A percentile compares a stretch with the other conserved stretches of the same genome.
These are phyloP conservation scores for Drosophila arizonae DNA, from an alignment of 1,140 invertebrate genomes.

Conservation along the genomic window DNA sequence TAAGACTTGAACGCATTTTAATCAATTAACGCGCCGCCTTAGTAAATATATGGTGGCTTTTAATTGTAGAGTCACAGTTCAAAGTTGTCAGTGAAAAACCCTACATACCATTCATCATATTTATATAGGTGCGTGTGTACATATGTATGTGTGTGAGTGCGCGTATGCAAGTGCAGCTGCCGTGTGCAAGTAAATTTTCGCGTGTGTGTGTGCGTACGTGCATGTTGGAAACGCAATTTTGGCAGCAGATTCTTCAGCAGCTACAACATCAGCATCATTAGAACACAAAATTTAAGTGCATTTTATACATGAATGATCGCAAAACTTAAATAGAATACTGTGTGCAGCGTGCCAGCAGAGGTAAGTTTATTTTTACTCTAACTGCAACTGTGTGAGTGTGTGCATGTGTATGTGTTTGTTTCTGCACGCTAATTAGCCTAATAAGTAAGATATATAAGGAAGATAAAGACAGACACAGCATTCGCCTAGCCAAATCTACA, in stretches of 20 bases:
- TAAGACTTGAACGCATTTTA: slow-evolving; percentile 27
- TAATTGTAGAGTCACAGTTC: slow-evolving; percentile 11
- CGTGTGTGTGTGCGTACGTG: slow-evolving; percentile 22
- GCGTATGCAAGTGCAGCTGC: slow-evolving; percentile 43
- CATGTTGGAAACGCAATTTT: slow-evolving; percentile 41
- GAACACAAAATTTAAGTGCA: slow-evolving; percentile 43
- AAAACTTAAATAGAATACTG: slow-evolving; percentile 46
- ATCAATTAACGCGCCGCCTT: slow-evolving; percentile 17
- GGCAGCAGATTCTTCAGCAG: slow-evolving; percentile 33
- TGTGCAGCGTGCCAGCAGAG: slow-evolving; percentile 24
- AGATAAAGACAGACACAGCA: slow-evolving; percentile 23
- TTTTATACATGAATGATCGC: slow-evolving; percentile 33
- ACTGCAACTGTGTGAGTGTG: slow-evolving; percentile 13
- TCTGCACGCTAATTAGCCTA: slow-evolving; percentile 42
- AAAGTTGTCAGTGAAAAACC: slow-evolving; percentile 49
- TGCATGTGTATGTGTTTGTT: slow-evolving; percentile 9
- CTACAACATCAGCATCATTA: slow-evolving; percentile 10
- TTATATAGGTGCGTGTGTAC: slow-evolving; percentile 1
- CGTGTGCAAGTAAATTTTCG: slow-evolving; percentile 28
- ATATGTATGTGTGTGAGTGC: not conserved
- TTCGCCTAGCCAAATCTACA: slow-evolving; percentile 48
- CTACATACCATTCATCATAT: slow-evolving; percentile 33
- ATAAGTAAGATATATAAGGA: slow-evolving; percentile 17
- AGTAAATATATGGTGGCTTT: slow-evolving; percentile 4
- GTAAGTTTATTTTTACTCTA: slow-evolving; percentile 37